Conservation (phyloP, 2,113 vertebrate species). For the Protobothrops mucrosquamatus region DNA sequence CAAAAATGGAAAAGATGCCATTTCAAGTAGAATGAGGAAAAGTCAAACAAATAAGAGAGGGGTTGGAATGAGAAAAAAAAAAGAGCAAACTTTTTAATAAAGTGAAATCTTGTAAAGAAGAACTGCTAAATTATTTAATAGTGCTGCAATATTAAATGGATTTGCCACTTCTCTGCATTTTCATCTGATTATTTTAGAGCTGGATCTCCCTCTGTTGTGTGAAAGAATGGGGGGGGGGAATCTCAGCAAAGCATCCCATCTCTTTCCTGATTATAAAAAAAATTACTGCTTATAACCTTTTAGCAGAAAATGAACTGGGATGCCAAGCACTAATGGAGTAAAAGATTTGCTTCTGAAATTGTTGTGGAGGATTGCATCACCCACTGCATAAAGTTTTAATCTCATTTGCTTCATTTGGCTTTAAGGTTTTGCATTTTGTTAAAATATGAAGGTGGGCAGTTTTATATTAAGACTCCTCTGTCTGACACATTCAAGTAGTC, state of each 20-base stretch:
- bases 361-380: background rate
- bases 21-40: background rate
- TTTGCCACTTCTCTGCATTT: background rate
- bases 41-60: background rate
- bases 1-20: background rate
- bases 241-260: background rate
- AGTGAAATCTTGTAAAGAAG: background rate
- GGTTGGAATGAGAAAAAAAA: background rate
- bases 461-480: background rate
- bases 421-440: background rate
- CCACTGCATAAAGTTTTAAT: background rate
- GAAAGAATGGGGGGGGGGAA: background rate
- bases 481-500: too few relatives aligned
- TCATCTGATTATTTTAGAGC: background rate
- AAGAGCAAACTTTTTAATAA: slow-evolving; percentile 17
- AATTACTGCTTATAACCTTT: background rate
- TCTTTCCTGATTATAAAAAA: background rate
- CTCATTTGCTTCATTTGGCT: too few relatives aligned
- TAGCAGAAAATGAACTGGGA: background rate
- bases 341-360: background rate
- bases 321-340: too few relatives aligned
- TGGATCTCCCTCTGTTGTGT: background rate
- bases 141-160: slow-evolving; percentile 5
- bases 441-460: background rate
- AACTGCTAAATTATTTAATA: slow-evolving; percentile 10